These are phyloP conservation scores for Cydia strobilella DNA, from an alignment of 1,140 invertebrate species.

Conservation along the genomic window DNA sequence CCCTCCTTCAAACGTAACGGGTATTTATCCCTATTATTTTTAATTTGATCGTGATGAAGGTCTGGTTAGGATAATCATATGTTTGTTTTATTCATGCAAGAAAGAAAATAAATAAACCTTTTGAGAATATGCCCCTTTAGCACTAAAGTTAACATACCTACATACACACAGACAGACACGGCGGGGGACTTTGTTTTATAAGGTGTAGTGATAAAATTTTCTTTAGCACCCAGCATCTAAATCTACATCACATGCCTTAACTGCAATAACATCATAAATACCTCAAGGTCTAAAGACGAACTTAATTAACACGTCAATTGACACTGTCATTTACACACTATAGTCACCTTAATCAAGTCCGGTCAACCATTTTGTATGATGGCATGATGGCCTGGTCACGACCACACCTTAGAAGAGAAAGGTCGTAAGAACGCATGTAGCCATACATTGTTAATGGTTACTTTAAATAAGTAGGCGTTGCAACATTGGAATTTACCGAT, in stretches of 20 bases:
- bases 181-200: too few relatives aligned
- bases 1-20: not conserved
- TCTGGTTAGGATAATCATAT: constrained; percentile 1
- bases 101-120: not conserved
- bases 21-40: constrained; percentile 3
- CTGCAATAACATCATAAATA: too few relatives aligned
- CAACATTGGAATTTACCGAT: not conserved
- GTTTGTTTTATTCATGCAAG: not conserved
- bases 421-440: not conserved
- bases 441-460: not conserved
- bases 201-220: too few relatives aligned
- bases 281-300: not conserved
- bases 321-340: not conserved
- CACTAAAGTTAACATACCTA: too few relatives aligned
- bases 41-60: constrained; percentile 2
- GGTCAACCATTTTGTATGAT: constrained; percentile 4
- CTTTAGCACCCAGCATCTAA: too few relatives aligned
- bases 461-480: not conserved
- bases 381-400: not conserved
- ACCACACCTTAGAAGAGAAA: not conserved
- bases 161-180: too few relatives aligned
- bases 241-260: too few relatives aligned
- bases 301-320: not conserved
- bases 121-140: not conserved
- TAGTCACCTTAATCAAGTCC: not conserved